A percentile compares a stretch with the other conserved stretches of the same genome.
Evolutionary conservation across 2,888 invertebrate genomes (phyloP).

Genomic region (Meteorus cinctellus): DNA sequence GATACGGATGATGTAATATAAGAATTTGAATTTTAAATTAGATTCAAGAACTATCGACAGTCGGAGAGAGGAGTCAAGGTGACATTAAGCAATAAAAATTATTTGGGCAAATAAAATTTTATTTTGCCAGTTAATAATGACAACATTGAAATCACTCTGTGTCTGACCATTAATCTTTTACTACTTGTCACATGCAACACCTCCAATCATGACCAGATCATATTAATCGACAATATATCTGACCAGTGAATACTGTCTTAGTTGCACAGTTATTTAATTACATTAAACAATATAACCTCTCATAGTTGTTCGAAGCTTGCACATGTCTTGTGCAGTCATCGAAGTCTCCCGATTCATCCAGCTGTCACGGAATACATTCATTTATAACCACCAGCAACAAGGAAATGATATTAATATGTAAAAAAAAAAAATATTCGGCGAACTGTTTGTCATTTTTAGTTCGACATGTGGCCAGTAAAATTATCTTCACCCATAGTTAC

Average conservation of each 20-base stretch:
- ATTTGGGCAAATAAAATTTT: neutral
- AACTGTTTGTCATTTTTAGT: neutral
- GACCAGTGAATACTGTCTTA: too few relatives aligned
- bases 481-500: neutral
- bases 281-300: too few relatives aligned
- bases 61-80: neutral
- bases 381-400: neutral
- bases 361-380: neutral
- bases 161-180: neutral
- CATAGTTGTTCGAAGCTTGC: neutral
- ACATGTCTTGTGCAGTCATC: constrained; percentile 1
- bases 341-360: neutral
- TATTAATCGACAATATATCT: neutral
- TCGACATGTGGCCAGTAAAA: neutral
- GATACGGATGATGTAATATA: constrained; percentile 1
- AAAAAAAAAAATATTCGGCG: too few relatives aligned
- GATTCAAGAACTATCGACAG: neutral
- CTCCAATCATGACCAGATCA: neutral
- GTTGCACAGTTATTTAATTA: too few relatives aligned
- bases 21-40: neutral
- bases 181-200: neutral
- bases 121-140: neutral
- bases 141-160: neutral
- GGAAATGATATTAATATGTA: neutral
- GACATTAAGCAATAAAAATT: neutral